Base-by-base conservation (phyloP, 2,113 vertebrate genomes). In the Pseudorectes ferrugineus region DNA sequence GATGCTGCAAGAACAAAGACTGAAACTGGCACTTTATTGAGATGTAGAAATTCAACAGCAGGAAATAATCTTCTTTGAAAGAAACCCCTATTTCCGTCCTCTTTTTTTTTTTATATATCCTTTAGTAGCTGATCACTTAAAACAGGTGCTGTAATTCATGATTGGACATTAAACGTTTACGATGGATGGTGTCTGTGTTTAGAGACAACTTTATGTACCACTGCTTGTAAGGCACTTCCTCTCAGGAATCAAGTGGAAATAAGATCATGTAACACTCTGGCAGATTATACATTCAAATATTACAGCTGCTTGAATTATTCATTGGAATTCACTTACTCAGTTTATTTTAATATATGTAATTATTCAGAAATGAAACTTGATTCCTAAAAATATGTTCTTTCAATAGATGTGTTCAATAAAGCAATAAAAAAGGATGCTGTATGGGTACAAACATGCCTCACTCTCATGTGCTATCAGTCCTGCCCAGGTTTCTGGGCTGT, bases 71-170 rank as follows among this genome's bases (percentile, higher is more conserved):
- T 94, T 94, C 91, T 65, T 93, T 95, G 89, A 95, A 95, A 96
- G 80, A 95, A 96, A 78, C 36, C 21, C 57, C n/a, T 78, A 92
- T 97, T 97, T 96, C 92, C 71, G 23, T 92, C 63, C 74, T 90
- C n/a, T 62, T 91, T 89, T 79, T 78, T 90, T 54, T 61, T 66
- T 66, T 55, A 73, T 89, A 83, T 77, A 93, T 91, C 74, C 88
- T 97, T 96, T 96, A 93, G 92, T 96, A 97, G 94, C 95, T 96
- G 95, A 97, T 95, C 92, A 97, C 92, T 96, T 96, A 95, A 97
- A 97, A 95, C 95, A 97, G 94, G 92, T 95, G 81, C 95, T 97
- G 92, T 96, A 97, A 96, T 89, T 95, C 91, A 89, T 92, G 92
- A 96, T 93, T 93, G 67, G 73, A 93, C 94, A 84, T 97, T 96